phyloP scores from a whole-genome alignment of 1,140 invertebrate genomes.

The Lamellibrachia luymesi region DNA sequence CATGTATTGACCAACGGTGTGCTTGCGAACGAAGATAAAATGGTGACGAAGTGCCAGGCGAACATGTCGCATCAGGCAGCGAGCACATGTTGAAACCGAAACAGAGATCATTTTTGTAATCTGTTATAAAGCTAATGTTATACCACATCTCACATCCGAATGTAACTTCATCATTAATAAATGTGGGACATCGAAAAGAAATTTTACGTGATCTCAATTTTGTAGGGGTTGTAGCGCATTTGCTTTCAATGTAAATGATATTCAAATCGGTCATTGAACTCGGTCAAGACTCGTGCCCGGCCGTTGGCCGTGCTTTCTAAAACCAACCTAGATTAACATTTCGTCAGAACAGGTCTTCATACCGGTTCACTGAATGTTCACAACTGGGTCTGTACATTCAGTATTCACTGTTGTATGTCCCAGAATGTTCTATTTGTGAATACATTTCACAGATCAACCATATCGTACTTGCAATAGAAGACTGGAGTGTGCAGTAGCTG shows the following conservation, averaged over 20 bases:
- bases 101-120: background rate
- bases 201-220: background rate
- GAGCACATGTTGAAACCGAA: slow-evolving; percentile 1
- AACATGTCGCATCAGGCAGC: background rate
- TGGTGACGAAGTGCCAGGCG: background rate
- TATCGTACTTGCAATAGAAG: background rate
- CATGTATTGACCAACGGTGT: background rate
- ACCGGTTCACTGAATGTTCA: background rate
- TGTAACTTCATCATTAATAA: background rate
- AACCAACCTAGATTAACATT: background rate
- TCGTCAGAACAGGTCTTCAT: background rate
- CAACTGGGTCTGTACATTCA: background rate
- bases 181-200: background rate
- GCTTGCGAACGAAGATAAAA: background rate
- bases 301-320: background rate
- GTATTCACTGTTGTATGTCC: background rate
- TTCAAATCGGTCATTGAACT: background rate
- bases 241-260: background rate
- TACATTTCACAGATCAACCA: background rate
- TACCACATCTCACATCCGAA: background rate
- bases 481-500: background rate
- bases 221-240: background rate
- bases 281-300: too few species aligned
- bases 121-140: background rate
- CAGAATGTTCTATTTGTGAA: background rate